phyloP scores from a whole-genome alignment of 2,113 vertebrate genomes.

The Lagopus leucura region DNA sequence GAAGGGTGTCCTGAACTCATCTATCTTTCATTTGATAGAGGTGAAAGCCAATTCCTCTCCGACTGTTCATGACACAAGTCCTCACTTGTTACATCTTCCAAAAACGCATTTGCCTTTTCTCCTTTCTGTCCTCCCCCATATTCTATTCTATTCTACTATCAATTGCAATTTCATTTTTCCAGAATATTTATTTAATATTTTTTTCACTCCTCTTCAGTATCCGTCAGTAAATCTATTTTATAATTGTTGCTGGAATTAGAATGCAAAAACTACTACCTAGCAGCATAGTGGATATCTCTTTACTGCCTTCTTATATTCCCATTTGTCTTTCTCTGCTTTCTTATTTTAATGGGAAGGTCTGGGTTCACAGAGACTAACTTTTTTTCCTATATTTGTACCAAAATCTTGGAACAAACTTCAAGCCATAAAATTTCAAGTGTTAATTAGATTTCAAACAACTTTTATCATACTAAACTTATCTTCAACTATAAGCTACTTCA shows the following conservation, averaged over 20 bases:
- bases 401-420: background rate
- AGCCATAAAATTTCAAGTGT: background rate
- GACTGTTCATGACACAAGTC: background rate
- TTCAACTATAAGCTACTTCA: background rate
- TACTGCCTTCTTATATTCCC: background rate
- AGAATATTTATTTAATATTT: background rate
- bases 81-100: background rate
- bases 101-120: background rate
- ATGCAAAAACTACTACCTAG: background rate
- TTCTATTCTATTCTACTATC: background rate
- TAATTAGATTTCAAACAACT: background rate
- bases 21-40: background rate
- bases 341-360: background rate
- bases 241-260: background rate
- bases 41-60: background rate
- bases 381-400: background rate
- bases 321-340: background rate
- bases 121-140: background rate
- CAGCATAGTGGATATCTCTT: background rate
- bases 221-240: background rate
- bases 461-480: background rate
- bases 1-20: background rate
- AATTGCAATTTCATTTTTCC: background rate
- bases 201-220: background rate
- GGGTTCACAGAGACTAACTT: background rate